phyloP scores from a whole-genome alignment of 1,140 invertebrate species.

The Gyrodactylus salaris region DNA sequence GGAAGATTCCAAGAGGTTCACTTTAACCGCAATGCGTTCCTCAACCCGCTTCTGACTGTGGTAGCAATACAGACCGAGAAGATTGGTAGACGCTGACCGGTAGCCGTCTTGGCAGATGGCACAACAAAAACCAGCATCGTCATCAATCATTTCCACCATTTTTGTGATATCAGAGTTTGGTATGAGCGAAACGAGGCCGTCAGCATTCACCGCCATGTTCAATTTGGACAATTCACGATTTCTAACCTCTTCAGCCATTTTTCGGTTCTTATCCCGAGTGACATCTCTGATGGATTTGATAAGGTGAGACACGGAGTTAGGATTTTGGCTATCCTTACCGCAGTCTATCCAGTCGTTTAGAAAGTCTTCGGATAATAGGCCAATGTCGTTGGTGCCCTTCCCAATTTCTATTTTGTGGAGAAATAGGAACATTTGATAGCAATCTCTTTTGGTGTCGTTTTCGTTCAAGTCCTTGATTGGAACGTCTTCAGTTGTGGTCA shows the following conservation, averaged over 20 bases:
- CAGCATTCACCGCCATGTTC: neutral
- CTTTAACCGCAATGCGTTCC: neutral
- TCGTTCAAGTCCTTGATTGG: neutral
- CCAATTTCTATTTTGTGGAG: conserved; percentile 1
- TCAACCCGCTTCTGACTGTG: neutral
- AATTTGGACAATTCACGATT: neutral
- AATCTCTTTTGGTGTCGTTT: neutral
- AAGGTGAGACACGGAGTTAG: neutral
- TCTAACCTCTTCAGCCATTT: neutral
- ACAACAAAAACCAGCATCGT: neutral
- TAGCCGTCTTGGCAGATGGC: neutral
- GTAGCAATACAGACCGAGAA: neutral
- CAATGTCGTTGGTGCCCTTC: neutral
- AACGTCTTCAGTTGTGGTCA: neutral
- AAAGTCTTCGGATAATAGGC: neutral
- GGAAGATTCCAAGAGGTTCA: neutral
- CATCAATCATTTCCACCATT: neutral
- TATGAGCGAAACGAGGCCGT: neutral
- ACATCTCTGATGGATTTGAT: neutral
- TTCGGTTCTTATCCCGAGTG: neutral
- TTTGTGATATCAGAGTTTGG: neutral
- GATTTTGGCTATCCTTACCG: neutral
- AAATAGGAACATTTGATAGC: neutral
- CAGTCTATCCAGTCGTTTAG: neutral
- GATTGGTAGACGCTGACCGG: neutral